Base-by-base conservation (phyloP, 2,797 vertebrate genomes). In the Microctenopoma stevenorrisi region DNA sequence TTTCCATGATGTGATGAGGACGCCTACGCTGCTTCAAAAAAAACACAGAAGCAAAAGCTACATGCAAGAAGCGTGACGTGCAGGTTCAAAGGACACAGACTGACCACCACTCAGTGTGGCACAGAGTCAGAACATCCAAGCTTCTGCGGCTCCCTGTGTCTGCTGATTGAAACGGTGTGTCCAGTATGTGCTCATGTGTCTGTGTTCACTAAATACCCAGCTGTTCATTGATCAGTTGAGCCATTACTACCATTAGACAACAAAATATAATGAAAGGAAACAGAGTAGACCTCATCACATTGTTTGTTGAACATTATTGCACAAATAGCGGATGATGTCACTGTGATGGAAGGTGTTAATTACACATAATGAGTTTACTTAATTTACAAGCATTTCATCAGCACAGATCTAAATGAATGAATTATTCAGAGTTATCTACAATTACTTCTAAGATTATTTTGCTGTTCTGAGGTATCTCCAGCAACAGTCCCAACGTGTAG, bases 331-430 rank as follows among this genome's bases (percentile, higher is more conserved):
- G 33, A 30, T 68, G 83, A 81, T 76, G 48, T 85, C 72, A 74
- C n/a, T 55, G 38, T 73, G 65, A 83, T 63, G 51, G 28, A 74
- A 65, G 6, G 37, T 65, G 63, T 62, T 85, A 68, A 81, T 83
- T 78, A 58, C 5, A 72, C 53, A 64, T 74, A 53, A 70, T 46
- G 51, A 64, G 53, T 54, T 71, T 37, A 59, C 38, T 65, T 75
- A 48, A 74, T 71, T 73, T 5, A 38, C 8, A 28, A 59, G 25
- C 63, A 54, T 14, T 9, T 7, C 7, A 38, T 2, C 7, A 11
- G 37, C 6, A 5, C 6, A 38, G 9, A 8, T 38, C 2, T 30
- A 30, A 30, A 30, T 30, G 28, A 30, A 30, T 30, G 28, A 4
- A 33, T 9, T 37, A 54, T 54, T 50, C 1, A 22, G 22, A 22